phyloP scores from a whole-genome alignment of 2,797 vertebrate genomes.

The Smutsia temminckii region DNA sequence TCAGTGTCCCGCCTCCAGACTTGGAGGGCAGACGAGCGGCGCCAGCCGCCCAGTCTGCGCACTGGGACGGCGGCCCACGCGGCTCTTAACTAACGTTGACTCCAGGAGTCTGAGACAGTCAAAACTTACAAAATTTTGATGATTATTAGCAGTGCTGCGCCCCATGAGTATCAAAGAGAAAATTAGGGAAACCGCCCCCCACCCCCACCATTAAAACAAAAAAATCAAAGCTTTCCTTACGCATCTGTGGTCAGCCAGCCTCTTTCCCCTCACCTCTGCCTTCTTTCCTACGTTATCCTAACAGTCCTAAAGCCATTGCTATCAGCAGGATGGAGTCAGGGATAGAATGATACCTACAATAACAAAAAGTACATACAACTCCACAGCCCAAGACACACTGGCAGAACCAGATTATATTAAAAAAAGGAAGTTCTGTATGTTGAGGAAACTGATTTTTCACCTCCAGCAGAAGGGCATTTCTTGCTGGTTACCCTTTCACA shows the following conservation, averaged over 20 bases:
- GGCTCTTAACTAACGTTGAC: too few species aligned
- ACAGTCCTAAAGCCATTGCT: neutral
- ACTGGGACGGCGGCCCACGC: neutral
- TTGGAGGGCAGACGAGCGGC: too few species aligned
- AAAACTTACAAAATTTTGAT: neutral
- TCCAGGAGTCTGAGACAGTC: neutral
- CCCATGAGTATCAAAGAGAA: neutral
- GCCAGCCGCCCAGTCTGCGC: neutral
- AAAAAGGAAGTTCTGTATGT: accelerated
- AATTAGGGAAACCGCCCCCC: neutral
- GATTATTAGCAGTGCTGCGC: neutral
- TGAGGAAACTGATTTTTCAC: neutral
- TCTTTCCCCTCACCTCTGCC: neutral
- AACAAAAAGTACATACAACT: neutral
- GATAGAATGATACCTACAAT: neutral
- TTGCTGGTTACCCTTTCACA: neutral
- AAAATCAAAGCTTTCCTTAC: neutral
- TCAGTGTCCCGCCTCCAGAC: neutral
- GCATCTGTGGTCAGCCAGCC: accelerated
- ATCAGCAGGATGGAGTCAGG: neutral
- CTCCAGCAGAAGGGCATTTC: neutral
- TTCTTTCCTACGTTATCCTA: neutral
- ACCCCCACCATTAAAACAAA: neutral
- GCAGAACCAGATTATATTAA: neutral
- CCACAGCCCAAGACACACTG: neutral